Evolutionary conservation across 2,797 vertebrate genomes (phyloP).

Genomic region (Macroramphosus scolopax): DNA sequence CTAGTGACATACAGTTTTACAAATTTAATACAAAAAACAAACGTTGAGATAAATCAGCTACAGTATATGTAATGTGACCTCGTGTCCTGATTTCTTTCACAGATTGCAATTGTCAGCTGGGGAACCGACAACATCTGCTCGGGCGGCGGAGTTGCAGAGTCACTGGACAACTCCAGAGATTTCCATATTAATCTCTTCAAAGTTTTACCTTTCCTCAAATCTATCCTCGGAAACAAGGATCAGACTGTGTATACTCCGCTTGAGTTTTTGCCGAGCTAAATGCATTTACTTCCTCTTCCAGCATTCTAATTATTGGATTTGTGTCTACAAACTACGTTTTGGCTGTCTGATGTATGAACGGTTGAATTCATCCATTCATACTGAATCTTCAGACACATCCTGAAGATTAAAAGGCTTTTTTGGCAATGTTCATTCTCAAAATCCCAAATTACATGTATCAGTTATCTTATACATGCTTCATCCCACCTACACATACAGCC

Average conservation of each 20-base stretch:
- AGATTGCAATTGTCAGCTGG: conserved; percentile 72
- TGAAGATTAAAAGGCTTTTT: no score
- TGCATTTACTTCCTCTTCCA: neutral
- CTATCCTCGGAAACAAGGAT: conserved; percentile 24
- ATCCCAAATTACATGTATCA: no score
- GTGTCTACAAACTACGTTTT: no score
- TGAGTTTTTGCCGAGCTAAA: conserved; percentile 42
- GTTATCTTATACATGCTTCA: no score
- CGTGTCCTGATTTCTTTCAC: neutral
- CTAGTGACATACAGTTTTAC: no score
- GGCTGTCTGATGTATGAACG: neutral
- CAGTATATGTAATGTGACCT: neutral
- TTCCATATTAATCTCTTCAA: conserved; percentile 71
- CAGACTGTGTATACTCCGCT: conserved; percentile 37
- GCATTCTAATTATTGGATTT: conserved; percentile 1
- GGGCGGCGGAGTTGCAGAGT: rapidly evolving
- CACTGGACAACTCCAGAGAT: conserved; percentile 58
- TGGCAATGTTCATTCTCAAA: no score
- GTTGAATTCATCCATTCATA: neutral
- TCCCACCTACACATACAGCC: no score
- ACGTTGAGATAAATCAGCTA: no score
- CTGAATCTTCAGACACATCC: neutral
- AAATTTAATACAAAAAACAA: no score
- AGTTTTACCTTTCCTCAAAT: conserved; percentile 57
- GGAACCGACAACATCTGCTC: conserved; percentile 36